Conservation (phyloP, 2,113 vertebrate genomes). For the Chascanopsetta lugubris region DNA sequence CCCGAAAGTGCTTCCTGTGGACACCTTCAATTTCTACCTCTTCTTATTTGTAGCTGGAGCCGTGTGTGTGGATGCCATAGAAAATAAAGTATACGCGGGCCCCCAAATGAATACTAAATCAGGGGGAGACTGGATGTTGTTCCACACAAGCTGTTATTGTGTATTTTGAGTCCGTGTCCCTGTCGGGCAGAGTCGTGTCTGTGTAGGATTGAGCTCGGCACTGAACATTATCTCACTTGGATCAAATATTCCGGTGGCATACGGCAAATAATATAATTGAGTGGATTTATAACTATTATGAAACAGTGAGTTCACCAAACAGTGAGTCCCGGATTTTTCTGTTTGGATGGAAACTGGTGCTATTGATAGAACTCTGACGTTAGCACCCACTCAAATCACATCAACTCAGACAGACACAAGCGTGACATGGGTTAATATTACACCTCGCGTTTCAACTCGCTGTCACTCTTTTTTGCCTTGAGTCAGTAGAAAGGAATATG, state of each 20-base stretch:
- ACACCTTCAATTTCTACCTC: constrained; percentile 33
- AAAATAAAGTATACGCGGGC: constrained; percentile 12
- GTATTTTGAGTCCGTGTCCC: neutral
- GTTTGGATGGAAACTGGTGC: neutral
- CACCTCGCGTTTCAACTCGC: too few species aligned
- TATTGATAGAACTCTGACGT: neutral
- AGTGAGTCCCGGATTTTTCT: too few species aligned
- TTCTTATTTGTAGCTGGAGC: constrained; percentile 4
- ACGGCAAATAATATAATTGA: neutral
- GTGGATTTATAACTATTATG: neutral
- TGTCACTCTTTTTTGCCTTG: too few species aligned
- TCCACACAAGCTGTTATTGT: neutral
- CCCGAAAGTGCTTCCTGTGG: constrained; percentile 13
- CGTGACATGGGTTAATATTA: neutral
- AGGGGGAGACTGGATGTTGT: neutral
- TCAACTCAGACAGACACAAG: neutral
- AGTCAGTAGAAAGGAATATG: too few species aligned
- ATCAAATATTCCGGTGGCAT: neutral
- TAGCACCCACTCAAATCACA: neutral
- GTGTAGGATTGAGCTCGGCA: neutral
- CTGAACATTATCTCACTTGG: neutral
- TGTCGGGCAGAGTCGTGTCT: neutral
- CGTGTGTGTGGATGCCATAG: constrained; percentile 2
- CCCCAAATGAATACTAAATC: constrained; percentile 13
- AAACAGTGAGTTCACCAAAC: neutral